A percentile compares a stretch with the other conserved stretches of the same genome.
phyloP scores from a whole-genome alignment of 2,888 invertebrate genomes.

The Kuschelorhynchus macadamiae region DNA sequence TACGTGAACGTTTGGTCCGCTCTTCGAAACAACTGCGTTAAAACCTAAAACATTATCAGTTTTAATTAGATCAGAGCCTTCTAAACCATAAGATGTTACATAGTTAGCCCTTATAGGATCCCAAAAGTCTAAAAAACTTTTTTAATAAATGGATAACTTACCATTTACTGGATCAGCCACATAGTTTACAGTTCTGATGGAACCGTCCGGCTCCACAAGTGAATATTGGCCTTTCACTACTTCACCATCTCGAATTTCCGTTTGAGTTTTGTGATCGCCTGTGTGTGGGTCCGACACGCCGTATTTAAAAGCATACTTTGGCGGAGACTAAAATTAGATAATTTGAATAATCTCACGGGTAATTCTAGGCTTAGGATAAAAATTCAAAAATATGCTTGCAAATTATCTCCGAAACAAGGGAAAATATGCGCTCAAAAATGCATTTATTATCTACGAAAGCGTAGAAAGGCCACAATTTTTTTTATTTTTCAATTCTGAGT shows the following conservation, averaged over 20 bases:
- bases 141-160: too few relatives aligned
- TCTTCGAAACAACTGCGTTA: constrained; percentile 65
- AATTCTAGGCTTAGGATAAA: too few relatives aligned
- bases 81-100: too few relatives aligned
- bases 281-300: constrained; percentile 76
- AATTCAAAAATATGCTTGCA: too few relatives aligned
- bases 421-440: too few relatives aligned
- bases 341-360: too few relatives aligned
- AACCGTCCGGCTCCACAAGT: constrained; percentile 69
- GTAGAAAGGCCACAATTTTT: too few relatives aligned
- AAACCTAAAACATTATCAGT: constrained; percentile 62
- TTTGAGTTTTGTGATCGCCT: constrained; percentile 75
- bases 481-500: too few relatives aligned
- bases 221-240: constrained; percentile 71
- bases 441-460: too few relatives aligned
- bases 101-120: too few relatives aligned
- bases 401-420: too few relatives aligned
- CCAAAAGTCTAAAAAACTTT: too few relatives aligned
- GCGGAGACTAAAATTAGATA: constrained; percentile 71
- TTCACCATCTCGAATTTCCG: constrained; percentile 75
- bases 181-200: constrained; percentile 68
- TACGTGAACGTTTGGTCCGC: constrained; percentile 70
- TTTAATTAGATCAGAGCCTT: neutral
- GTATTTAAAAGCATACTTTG: constrained; percentile 75
- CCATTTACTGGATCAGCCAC: constrained; percentile 74